Percentiles rank a stretch among this genome's conserved stretches.
Conservation (phyloP, 1,140 invertebrate species). For the Aleiodes sp. region DNA sequence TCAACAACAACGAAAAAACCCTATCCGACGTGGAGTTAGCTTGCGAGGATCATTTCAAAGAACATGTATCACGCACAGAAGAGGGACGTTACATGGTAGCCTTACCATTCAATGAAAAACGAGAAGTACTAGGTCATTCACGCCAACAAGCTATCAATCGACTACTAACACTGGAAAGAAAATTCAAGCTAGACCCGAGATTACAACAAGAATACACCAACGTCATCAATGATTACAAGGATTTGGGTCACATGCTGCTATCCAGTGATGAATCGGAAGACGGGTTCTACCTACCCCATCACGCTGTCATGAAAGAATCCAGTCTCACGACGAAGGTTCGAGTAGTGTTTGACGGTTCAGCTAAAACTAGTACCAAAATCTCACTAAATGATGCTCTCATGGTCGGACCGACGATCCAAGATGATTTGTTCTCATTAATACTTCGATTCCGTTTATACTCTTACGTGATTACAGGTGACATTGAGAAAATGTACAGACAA, state of each 20-base stretch:
- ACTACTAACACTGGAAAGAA: constrained; percentile 38
- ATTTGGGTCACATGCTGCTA: constrained; percentile 37
- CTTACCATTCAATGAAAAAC: constrained; percentile 41
- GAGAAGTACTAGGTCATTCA: no score
- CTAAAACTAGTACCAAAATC: constrained; percentile 32
- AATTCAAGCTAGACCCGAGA: constrained; percentile 28
- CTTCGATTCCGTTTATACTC: constrained; percentile 44
- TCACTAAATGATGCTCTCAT: constrained; percentile 45
- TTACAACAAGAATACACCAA: constrained; percentile 38
- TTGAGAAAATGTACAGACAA: constrained; percentile 60
- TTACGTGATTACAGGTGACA: constrained; percentile 50
- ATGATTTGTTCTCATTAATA: constrained; percentile 46
- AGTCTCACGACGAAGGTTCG: constrained; percentile 44
- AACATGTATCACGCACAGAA: constrained; percentile 15
- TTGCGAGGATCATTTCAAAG: constrained; percentile 41
- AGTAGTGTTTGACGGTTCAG: constrained; percentile 14
- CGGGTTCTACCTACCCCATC: constrained; percentile 49
- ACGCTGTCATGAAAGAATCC: constrained; percentile 36
- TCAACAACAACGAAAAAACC: constrained; percentile 22
- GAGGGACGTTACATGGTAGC: constrained; percentile 39
- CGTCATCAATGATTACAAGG: no score
- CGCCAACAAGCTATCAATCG: constrained; percentile 33
- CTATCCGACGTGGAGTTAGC: not conserved
- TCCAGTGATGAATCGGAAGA: not conserved
- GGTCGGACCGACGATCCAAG: constrained; percentile 44